phyloP scores from a whole-genome alignment of 2,888 invertebrate species.

The Epistrophella euchroma region DNA sequence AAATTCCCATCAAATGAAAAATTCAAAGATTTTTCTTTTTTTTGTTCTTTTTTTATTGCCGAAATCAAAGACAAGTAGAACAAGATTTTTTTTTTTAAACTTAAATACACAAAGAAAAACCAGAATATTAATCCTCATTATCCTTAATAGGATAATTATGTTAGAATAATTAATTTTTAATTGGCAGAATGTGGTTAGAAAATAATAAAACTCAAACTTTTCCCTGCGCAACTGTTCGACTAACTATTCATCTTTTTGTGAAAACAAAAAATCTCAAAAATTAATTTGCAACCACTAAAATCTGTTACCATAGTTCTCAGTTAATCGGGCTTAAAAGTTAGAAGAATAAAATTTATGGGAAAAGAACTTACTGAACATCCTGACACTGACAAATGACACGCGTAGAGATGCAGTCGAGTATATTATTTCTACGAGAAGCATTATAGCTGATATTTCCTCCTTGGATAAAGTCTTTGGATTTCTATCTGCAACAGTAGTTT shows the following conservation, averaged over 20 bases:
- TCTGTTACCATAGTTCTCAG: conserved; percentile 21
- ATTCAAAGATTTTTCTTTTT: conserved; percentile 11
- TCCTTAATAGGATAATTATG: conserved; percentile 54
- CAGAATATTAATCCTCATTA: conserved; percentile 43
- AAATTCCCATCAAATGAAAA: conserved; percentile 11
- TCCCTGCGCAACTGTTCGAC: not conserved
- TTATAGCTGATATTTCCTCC: not conserved
- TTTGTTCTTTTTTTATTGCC: not conserved
- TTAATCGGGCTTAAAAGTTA: not conserved
- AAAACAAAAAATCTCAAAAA: conserved; percentile 19
- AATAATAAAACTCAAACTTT: not conserved
- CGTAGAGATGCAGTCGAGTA: not conserved
- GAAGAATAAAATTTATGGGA: not conserved
- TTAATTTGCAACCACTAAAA: conserved; percentile 26
- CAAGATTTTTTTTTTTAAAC: not conserved
- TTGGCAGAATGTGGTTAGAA: conserved; percentile 11
- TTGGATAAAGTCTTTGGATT: not conserved
- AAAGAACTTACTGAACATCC: conserved; percentile 4
- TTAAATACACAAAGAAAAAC: not conserved
- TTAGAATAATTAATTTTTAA: conserved; percentile 46
- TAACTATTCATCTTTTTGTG: not conserved
- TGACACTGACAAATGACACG: conserved; percentile 51
- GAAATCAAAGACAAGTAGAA: conserved; percentile 11
- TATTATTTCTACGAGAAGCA: not conserved
- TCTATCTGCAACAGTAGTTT: not conserved